Evolutionary conservation across 2,113 vertebrate species (phyloP).

Genomic region (Ophiodon elongatus): DNA sequence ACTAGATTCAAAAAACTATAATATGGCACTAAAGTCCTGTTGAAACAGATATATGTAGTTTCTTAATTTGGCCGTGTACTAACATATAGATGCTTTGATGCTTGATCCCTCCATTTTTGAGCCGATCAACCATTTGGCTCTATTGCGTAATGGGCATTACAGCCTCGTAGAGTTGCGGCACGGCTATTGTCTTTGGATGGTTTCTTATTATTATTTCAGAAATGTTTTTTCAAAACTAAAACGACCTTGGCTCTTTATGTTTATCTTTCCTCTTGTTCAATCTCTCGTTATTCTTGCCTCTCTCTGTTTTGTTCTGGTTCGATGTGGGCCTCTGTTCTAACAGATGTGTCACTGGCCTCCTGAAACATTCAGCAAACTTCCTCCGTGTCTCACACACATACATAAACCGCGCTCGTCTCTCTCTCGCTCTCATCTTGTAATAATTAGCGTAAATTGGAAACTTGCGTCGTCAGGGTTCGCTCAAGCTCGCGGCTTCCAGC

Average conservation of each 20-base stretch:
- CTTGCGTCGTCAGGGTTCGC: constrained; percentile 49
- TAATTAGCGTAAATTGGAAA: constrained; percentile 67
- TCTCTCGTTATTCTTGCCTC: neutral
- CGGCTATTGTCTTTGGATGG: neutral
- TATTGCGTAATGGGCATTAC: no score
- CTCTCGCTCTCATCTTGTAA: constrained; percentile 55
- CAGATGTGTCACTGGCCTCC: constrained; percentile 36
- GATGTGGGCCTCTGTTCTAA: constrained; percentile 27
- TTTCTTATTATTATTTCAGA: neutral
- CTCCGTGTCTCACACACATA: neutral
- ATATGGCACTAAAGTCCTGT: no score
- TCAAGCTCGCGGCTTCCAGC: constrained; percentile 47
- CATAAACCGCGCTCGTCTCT: neutral
- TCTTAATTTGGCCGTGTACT: no score
- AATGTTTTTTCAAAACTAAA: neutral
- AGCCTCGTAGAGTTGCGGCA: no score
- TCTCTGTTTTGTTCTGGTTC: constrained; percentile 10
- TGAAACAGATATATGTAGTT: no score
- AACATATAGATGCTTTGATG: no score
- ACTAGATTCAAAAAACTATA: no score
- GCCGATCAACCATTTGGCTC: no score
- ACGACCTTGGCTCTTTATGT: neutral
- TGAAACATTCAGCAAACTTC: constrained; percentile 36
- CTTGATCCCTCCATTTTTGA: no score
- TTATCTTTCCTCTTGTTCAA: neutral